Conservation (phyloP, 2,797 vertebrate genomes). For the Pampus argenteus region DNA sequence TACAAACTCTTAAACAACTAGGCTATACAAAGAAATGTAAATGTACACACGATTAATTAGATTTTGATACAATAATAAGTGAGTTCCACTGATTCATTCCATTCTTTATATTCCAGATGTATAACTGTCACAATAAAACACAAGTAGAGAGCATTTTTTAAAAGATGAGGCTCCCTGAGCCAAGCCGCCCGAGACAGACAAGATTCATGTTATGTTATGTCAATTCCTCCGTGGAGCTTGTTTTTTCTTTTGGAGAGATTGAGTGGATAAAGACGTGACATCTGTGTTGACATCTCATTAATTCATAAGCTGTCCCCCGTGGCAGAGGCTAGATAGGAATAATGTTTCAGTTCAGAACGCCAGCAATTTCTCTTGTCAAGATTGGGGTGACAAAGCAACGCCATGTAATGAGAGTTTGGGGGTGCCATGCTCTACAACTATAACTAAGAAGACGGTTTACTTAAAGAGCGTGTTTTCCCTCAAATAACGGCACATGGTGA, state of each 20-base stretch:
- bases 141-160: slow-evolving; percentile 37
- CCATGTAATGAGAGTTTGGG: slow-evolving; percentile 54
- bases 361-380: slow-evolving; percentile 60
- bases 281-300: slow-evolving; percentile 77
- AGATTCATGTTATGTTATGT: slow-evolving; percentile 53
- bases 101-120: slow-evolving; percentile 23
- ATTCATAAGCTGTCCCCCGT: slow-evolving; percentile 72
- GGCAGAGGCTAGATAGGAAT: slow-evolving; percentile 57
- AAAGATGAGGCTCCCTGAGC: slow-evolving; percentile 39
- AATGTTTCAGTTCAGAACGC: slow-evolving; percentile 54
- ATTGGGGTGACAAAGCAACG: slow-evolving; percentile 48
- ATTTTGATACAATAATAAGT: slow-evolving; percentile 9
- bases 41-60: slow-evolving; percentile 2
- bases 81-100: slow-evolving; percentile 9
- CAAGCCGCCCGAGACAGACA: slow-evolving; percentile 40
- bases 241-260: slow-evolving; percentile 59
- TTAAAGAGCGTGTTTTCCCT: slow-evolving; percentile 9
- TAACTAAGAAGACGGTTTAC: slow-evolving; percentile 15
- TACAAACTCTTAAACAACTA: background rate
- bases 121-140: slow-evolving; percentile 49
- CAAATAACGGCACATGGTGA: slow-evolving; percentile 16
- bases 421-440: slow-evolving; percentile 35
- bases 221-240: slow-evolving; percentile 30
- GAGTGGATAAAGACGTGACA: slow-evolving; percentile 76
- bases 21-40: slow-evolving; percentile 1